Evolutionary conservation across 2,888 invertebrate species (phyloP).

Genomic region (Eretmocerus hayati): DNA sequence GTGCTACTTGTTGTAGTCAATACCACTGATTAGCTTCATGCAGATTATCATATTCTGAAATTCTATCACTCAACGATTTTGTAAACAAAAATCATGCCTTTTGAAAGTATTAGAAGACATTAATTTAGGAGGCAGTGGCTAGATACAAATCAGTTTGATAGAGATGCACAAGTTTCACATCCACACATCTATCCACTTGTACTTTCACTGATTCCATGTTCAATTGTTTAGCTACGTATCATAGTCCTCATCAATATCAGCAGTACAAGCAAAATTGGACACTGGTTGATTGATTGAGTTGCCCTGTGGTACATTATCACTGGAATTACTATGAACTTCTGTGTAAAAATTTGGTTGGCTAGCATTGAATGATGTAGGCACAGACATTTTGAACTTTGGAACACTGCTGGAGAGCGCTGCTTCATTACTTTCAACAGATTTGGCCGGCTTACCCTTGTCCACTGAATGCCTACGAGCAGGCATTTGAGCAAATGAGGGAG

Average conservation of each 20-base stretch:
- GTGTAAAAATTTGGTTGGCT: conserved; percentile 45
- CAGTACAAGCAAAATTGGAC: conserved; percentile 38
- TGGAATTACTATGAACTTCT: conserved; percentile 40
- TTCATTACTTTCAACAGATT: conserved; percentile 14
- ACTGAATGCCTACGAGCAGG: conserved; percentile 11
- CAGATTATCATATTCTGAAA: no score
- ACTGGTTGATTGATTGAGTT: conserved; percentile 32
- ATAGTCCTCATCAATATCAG: conserved; percentile 43
- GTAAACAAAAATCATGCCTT: no score
- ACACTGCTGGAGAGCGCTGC: conserved; percentile 23
- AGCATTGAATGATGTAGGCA: conserved; percentile 39
- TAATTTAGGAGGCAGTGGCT: no score
- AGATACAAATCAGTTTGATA: no score
- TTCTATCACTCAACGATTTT: no score
- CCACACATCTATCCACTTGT: no score
- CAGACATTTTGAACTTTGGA: conserved; percentile 40
- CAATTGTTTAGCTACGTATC: conserved; percentile 37
- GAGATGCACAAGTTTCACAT: no score
- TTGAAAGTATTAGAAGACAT: no score
- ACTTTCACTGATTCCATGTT: no score
- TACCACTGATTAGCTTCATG: no score
- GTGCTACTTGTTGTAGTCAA: no score
- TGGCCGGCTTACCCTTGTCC: conserved; percentile 17
- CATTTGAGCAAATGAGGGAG: conserved; percentile 14
- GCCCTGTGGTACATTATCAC: conserved; percentile 27